These are phyloP conservation scores for Merluccius polli DNA, from an alignment of 2,797 vertebrate species.

Conservation along the genomic window DNA sequence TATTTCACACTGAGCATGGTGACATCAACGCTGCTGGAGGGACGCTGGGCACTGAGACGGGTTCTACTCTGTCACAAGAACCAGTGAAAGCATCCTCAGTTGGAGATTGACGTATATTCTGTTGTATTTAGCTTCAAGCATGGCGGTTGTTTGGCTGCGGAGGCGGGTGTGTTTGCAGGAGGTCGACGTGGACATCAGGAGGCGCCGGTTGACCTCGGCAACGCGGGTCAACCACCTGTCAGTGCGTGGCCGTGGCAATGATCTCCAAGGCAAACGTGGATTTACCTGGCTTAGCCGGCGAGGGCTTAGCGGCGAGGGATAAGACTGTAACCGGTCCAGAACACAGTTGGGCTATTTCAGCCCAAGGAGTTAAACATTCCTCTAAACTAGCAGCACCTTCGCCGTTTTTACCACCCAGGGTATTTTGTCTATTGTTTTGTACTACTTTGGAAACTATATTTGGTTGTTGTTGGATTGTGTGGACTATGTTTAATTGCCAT, in stretches of 20 bases:
- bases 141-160: background rate
- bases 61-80: too few relatives aligned
- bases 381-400: constrained; percentile 28
- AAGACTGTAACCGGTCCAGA: constrained; percentile 51
- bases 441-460: constrained; percentile 34
- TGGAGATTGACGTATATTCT: too few relatives aligned
- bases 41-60: too few relatives aligned
- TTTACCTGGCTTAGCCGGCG: constrained; percentile 54
- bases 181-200: constrained; percentile 19
- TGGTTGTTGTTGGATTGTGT: background rate
- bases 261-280: constrained; percentile 38
- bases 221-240: constrained; percentile 17
- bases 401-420: constrained; percentile 20
- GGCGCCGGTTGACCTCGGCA: constrained; percentile 20
- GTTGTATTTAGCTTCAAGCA: too few relatives aligned
- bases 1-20: too few relatives aligned
- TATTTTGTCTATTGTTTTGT: constrained; percentile 41
- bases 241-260: constrained; percentile 33
- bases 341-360: background rate
- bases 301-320: constrained; percentile 22
- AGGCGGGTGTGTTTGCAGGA: background rate
- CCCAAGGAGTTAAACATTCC: background rate
- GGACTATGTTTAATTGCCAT: constrained; percentile 6
- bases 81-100: too few relatives aligned
- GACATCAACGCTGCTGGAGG: too few relatives aligned